Percentiles rank a stretch among this genome's conserved stretches.
Evolutionary conservation across 2,888 invertebrate genomes (phyloP).

Genomic region (Agrotis segetum): DNA sequence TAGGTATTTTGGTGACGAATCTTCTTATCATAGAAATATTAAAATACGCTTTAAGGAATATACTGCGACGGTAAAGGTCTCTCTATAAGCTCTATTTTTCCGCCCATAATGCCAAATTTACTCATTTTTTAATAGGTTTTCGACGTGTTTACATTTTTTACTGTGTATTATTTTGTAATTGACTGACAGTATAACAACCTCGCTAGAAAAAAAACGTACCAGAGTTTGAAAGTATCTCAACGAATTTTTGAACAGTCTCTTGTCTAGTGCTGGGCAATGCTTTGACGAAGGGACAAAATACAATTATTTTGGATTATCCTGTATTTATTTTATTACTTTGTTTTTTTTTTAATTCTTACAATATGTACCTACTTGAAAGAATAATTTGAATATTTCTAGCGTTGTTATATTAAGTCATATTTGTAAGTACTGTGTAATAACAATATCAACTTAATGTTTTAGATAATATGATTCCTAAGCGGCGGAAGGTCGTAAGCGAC

Average conservation of each 20-base stretch:
- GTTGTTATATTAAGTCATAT: constrained; percentile 16
- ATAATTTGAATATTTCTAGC: constrained; percentile 12
- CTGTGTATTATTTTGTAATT: constrained; percentile 12
- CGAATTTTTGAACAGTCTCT: background rate
- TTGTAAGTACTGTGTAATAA: constrained; percentile 41
- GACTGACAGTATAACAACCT: constrained; percentile 7
- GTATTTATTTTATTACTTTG: background rate
- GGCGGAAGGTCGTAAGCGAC: constrained; percentile 76
- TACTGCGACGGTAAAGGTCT: constrained; percentile 1
- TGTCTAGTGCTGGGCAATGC: too few relatives aligned
- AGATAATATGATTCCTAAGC: constrained; percentile 65
- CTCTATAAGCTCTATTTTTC: constrained; percentile 23
- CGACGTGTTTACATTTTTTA: constrained; percentile 42
- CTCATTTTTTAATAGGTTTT: constrained; percentile 59
- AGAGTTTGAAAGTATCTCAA: background rate
- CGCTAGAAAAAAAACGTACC: background rate
- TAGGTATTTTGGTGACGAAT: constrained; percentile 3
- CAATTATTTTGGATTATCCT: background rate
- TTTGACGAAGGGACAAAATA: background rate
- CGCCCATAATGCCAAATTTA: constrained; percentile 65
- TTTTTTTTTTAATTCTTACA: background rate
- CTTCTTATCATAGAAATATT: constrained; percentile 10
- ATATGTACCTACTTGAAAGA: background rate
- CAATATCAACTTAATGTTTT: constrained; percentile 63
- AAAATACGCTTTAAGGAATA: constrained; percentile 4